These are phyloP conservation scores for Cisticola juncidis DNA, from an alignment of 2,113 vertebrate genomes.

Conservation along the genomic window DNA sequence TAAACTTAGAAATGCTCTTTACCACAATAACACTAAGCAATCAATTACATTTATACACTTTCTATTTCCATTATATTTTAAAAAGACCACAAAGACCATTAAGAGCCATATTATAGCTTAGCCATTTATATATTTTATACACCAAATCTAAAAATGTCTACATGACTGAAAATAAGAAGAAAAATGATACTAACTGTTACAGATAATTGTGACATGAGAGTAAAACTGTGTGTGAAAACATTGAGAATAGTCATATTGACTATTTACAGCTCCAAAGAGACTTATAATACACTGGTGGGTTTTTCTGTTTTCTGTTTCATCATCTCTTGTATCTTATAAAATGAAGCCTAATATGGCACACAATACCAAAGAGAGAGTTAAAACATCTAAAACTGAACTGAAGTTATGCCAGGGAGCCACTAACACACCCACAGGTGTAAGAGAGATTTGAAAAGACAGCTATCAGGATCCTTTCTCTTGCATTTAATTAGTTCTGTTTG, in stretches of 20 bases:
- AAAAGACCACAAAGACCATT: not conserved
- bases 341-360: not conserved
- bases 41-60: not conserved
- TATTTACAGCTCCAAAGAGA: not conserved
- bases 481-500: not conserved
- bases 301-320: not conserved
- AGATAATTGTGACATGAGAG: not conserved
- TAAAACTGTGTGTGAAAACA: not conserved
- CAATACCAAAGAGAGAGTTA: not conserved
- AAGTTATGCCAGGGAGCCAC: not conserved
- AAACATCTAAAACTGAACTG: not conserved
- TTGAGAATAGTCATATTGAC: not conserved
- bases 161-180: not conserved
- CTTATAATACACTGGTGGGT: not conserved
- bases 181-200: not conserved
- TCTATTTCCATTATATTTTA: not conserved
- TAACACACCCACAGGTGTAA: not conserved
- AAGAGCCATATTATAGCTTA: not conserved
- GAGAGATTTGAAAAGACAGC: not conserved
- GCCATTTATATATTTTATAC: not conserved
- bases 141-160: not conserved
- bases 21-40: conserved; percentile 7
- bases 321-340: not conserved
- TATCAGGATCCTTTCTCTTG: not conserved
- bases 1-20: not conserved